Percentiles rank a stretch among this genome's conserved stretches.
Evolutionary conservation across 2,113 vertebrate genomes (phyloP).

Genomic region (Morone saxatilis): DNA sequence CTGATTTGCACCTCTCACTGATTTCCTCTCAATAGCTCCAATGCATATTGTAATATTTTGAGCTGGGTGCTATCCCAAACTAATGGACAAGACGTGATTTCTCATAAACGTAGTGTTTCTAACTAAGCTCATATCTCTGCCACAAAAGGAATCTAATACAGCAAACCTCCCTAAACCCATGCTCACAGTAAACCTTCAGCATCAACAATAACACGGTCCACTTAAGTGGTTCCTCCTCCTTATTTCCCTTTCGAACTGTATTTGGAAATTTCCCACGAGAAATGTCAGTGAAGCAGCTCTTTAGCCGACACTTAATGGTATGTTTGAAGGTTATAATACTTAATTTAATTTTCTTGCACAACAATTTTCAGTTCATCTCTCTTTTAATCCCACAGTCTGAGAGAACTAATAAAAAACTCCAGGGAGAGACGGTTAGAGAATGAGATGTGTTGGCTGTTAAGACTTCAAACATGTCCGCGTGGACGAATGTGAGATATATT

Average conservation of each 20-base stretch:
- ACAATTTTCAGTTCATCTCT: neutral
- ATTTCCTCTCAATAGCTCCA: neutral
- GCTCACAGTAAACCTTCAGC: neutral
- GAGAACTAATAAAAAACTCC: neutral
- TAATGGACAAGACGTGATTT: neutral
- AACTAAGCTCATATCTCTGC: neutral
- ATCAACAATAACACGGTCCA: neutral
- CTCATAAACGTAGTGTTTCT: neutral
- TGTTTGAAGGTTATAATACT: neutral
- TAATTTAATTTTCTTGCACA: neutral
- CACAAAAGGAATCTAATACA: neutral
- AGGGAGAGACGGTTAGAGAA: neutral
- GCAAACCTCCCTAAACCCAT: neutral
- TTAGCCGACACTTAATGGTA: neutral
- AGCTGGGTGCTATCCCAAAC: neutral
- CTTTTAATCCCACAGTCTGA: neutral
- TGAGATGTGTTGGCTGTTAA: neutral
- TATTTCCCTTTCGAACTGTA: constrained; percentile 5
- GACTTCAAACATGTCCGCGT: neutral
- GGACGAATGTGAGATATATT: neutral
- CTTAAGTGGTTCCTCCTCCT: neutral
- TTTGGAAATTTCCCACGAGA: too few species aligned
- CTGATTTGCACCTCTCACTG: neutral
- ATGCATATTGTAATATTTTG: neutral
- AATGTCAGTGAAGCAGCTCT: neutral